A percentile compares a stretch with the other conserved stretches of the same genome.
phyloP scores from a whole-genome alignment of 2,888 invertebrate genomes.

The Zygogramma bicolorata region DNA sequence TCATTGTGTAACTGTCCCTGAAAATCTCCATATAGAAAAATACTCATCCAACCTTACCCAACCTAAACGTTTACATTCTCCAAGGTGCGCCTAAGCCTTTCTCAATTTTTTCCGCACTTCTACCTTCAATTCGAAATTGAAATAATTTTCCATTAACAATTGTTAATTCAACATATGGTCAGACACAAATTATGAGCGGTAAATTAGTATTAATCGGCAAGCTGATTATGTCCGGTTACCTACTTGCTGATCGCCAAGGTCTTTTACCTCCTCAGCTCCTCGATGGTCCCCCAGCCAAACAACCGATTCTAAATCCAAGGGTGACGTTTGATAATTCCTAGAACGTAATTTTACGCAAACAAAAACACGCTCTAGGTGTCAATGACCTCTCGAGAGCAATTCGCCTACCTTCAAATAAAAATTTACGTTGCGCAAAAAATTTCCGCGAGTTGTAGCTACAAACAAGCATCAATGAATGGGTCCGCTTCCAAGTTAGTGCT shows the following conservation, averaged over 20 bases:
- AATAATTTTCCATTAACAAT: not conserved
- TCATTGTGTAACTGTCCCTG: not conserved
- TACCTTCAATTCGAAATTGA: not conserved
- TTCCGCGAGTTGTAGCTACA: constrained; percentile 29
- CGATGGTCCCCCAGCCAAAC: constrained; percentile 30
- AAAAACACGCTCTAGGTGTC: constrained; percentile 33
- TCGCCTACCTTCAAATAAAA: constrained; percentile 34
- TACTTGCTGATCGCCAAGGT: constrained; percentile 31
- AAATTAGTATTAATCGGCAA: not conserved
- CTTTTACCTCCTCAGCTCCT: constrained; percentile 28
- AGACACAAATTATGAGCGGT: not conserved
- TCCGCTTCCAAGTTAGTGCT: not conserved
- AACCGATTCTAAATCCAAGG: constrained; percentile 32
- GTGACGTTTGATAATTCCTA: constrained; percentile 37
- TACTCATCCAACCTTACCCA: not conserved
- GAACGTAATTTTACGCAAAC: constrained; percentile 37
- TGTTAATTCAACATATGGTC: not conserved
- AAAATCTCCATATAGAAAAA: not conserved
- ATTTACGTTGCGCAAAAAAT: constrained; percentile 31
- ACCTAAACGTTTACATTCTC: not conserved
- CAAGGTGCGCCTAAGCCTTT: not conserved
- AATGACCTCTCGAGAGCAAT: constrained; percentile 28
- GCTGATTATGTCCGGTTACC: constrained; percentile 25
- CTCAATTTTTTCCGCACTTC: not conserved
- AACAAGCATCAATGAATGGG: not conserved